Evolutionary conservation across 1,140 invertebrate species (phyloP), one percentile per base, ranked within the genome.

Genomic region (Littorina saxatilis): DNA sequence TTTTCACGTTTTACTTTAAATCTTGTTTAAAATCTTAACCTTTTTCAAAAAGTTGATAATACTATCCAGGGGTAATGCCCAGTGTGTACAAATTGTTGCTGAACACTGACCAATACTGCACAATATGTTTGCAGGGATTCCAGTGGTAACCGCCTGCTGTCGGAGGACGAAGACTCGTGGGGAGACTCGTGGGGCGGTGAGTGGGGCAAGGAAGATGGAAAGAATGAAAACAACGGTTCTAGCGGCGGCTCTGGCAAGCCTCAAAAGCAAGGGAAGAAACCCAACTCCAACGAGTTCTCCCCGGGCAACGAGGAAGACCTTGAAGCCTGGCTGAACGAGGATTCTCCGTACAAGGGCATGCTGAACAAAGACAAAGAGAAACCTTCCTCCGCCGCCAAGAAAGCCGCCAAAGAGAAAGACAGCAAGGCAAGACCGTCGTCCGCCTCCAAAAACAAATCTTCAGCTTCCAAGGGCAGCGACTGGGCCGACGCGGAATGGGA

Each of bases 401-500:
- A 43, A 7, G 58, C n/a, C 23, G 73, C 83, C 39, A 89, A 37
- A 5, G 47, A 40, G 20, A 81, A 83, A 29, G 85, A 81, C 15
- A 87, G 43, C 55, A 78, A 63, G n/a, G n/a, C n/a, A n/a, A 61
- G 55, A 66, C n/a, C 66, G 2, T 84, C 83, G 29, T 85, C 82
- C 76, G 82, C 83, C 61, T 73, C 79, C 68, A 84, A 87, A 82
- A 84, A 86, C 81, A 84, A 84, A 70, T 84, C 82, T 75, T 84
- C 85, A 29, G 84, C 87, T 82, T 43, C 37, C 0, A 85, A 85
- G 61, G 77, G 61, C 35, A 87, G 87, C 29, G 87, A 85, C 27
- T 90, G 88, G 88, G 87, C 88, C 58, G 84, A 87, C 80, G 87
- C 83, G 5, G 85, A 91, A 61, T 91, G 90, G 89, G 85, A 86